Conservation (phyloP, 2,113 vertebrate genomes). For the Spizaetus ornatus region DNA sequence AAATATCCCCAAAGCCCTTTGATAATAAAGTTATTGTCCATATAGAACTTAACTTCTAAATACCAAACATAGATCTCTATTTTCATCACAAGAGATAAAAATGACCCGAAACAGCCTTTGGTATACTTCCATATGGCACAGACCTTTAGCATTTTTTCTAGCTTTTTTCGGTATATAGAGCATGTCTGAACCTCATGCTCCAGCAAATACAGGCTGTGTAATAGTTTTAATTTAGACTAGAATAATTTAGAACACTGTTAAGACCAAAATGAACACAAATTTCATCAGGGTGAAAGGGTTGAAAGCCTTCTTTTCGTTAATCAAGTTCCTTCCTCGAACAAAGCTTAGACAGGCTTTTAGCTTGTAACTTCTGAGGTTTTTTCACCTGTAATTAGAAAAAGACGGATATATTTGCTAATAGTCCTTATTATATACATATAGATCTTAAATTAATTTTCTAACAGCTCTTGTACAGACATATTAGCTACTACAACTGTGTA, state of each 20-base stretch:
- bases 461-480: background rate
- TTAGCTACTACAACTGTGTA: background rate
- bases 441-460: background rate
- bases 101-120: background rate
- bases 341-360: background rate
- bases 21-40: background rate
- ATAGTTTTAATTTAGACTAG: background rate
- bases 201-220: background rate
- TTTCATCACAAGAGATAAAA: background rate
- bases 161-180: constrained; percentile 31
- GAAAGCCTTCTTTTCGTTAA: background rate
- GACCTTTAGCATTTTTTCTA: background rate
- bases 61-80: background rate
- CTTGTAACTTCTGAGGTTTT: background rate
- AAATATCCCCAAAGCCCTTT: background rate
- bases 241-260: background rate
- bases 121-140: background rate
- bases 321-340: background rate
- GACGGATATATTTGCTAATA: background rate
- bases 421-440: background rate
- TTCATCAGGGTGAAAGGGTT: background rate
- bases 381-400: background rate
- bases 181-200: constrained; percentile 31
- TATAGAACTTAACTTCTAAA: background rate
- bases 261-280: background rate